phyloP scores from a whole-genome alignment of 2,797 vertebrate genomes.

The Tenualosa thibaudeaui region DNA sequence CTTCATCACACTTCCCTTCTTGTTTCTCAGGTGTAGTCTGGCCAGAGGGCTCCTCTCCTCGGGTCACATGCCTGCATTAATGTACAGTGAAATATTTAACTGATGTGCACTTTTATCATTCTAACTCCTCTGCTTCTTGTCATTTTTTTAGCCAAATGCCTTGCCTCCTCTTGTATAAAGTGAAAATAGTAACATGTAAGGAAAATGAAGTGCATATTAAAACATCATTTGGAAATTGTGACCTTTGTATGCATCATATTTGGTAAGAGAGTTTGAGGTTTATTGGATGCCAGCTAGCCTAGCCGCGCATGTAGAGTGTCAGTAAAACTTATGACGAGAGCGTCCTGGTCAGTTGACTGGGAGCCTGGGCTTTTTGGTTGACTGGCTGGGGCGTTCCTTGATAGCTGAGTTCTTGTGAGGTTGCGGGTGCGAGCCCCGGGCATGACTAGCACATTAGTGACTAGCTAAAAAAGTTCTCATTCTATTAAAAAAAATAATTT shows the following conservation, averaged over 20 bases:
- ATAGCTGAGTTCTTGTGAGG: too few species aligned
- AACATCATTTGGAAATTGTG: conserved; percentile 53
- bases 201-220: conserved; percentile 74
- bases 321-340: too few species aligned
- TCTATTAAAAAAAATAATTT: too few species aligned
- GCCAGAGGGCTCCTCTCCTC: not conserved
- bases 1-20: not conserved
- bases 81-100: conserved; percentile 70
- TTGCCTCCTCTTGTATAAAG: conserved; percentile 74
- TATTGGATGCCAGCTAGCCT: too few species aligned
- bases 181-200: conserved; percentile 74
- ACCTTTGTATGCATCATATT: not conserved
- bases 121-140: conserved; percentile 51
- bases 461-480: too few species aligned
- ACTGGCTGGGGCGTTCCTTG: too few species aligned
- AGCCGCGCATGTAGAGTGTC: too few species aligned
- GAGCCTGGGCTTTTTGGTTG: too few species aligned
- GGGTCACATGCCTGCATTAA: conserved; percentile 43
- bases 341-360: too few species aligned
- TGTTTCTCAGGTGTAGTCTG: conserved; percentile 13
- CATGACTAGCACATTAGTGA: too few species aligned
- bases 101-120: conserved; percentile 64
- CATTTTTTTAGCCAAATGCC: conserved; percentile 72
- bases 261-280: not conserved
- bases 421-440: too few species aligned